Conservation (phyloP, 2,113 vertebrate species). For the Gulo gulo region DNA sequence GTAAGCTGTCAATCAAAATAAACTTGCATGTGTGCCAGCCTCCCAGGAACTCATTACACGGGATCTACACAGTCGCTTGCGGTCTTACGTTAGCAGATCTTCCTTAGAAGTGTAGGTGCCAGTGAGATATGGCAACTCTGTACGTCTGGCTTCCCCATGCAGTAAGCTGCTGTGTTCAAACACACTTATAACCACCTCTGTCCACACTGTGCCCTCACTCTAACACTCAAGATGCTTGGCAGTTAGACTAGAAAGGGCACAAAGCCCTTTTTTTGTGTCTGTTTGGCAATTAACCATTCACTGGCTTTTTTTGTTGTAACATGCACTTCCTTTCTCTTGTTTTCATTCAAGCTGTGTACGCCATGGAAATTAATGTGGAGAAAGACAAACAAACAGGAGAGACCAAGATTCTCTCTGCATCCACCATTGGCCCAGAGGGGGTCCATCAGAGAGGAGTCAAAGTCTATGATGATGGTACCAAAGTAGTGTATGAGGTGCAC, state of each 20-base stretch:
- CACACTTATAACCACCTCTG: conserved; percentile 48
- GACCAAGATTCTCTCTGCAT: conserved; percentile 95
- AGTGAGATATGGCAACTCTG: not conserved
- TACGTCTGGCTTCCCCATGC: not conserved
- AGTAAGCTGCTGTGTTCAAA: conserved; percentile 46
- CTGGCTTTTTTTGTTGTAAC: conserved; percentile 93
- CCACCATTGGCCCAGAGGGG: conserved; percentile 89
- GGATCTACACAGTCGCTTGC: conserved; percentile 2
- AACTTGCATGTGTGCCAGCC: conserved; percentile 1
- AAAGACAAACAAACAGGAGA: conserved; percentile 96
- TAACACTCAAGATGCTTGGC: conserved; percentile 76
- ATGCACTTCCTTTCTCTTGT: conserved; percentile 91
- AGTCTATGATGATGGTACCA: conserved; percentile 95
- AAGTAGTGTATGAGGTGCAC: conserved; percentile 96
- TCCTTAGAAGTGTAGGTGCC: conserved; percentile 13
- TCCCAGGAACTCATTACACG: conserved; percentile 56
- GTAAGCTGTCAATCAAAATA: not conserved
- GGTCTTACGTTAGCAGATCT: not conserved
- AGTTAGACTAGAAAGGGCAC: conserved; percentile 77
- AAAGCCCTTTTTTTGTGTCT: conserved; percentile 83
- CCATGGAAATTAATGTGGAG: conserved; percentile 99
- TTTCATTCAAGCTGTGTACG: conserved; percentile 94
- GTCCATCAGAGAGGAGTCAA: conserved; percentile 93
- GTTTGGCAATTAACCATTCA: conserved; percentile 92
- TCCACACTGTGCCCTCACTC: conserved; percentile 54